Conservation (phyloP, 2,888 invertebrate genomes). For the Apoda limacodes region DNA sequence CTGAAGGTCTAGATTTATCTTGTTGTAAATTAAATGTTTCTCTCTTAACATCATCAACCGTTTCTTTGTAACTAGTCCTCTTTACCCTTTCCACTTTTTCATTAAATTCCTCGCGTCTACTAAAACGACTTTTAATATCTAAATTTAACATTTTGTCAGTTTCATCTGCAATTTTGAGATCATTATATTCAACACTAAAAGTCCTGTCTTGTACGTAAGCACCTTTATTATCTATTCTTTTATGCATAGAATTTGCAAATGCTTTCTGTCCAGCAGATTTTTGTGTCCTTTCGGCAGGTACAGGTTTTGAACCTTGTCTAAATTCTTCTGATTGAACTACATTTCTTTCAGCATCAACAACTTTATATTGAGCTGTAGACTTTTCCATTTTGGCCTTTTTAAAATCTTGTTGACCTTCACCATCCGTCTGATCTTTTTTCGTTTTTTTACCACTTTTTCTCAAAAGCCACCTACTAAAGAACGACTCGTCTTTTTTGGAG, state of each 20-base stretch:
- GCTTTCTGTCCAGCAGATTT: constrained; percentile 60
- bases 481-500: constrained; percentile 67
- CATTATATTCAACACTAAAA: constrained; percentile 60
- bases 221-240: constrained; percentile 62
- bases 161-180: constrained; percentile 64
- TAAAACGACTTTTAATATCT: constrained; percentile 51
- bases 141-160: constrained; percentile 56
- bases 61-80: constrained; percentile 48
- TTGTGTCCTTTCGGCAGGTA: constrained; percentile 53
- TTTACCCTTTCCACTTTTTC: constrained; percentile 41
- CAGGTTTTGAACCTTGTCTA: constrained; percentile 44
- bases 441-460: constrained; percentile 80
- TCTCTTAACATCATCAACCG: constrained; percentile 42
- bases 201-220: constrained; percentile 61
- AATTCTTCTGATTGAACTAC: constrained; percentile 29
- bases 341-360: constrained; percentile 41
- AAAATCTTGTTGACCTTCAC: constrained; percentile 47
- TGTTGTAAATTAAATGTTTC: constrained; percentile 46
- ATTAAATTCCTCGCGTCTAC: constrained; percentile 48
- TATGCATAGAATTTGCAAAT: constrained; percentile 63
- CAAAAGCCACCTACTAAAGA: constrained; percentile 75
- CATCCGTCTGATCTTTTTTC: constrained; percentile 63
- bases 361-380: constrained; percentile 41
- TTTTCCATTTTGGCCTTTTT: constrained; percentile 53
- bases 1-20: constrained; percentile 46